Base-by-base conservation (phyloP, 2,797 vertebrate genomes). In the Lithobates pipiens region DNA sequence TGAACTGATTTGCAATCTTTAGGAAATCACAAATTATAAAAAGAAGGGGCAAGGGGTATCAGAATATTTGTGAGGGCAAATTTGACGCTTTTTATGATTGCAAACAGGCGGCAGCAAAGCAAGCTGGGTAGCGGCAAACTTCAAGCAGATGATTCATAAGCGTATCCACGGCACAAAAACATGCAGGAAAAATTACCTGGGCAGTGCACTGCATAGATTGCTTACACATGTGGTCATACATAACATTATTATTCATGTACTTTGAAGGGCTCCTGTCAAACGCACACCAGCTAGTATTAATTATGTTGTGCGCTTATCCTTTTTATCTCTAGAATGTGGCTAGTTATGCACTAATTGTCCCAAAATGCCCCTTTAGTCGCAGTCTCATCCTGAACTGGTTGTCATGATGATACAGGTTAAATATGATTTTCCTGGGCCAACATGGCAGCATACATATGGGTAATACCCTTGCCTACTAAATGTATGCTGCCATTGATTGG, bases 1-100 rank as follows among this genome's bases (percentile, higher is more conserved):
- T 95, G 95, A 80, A 95, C 95, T 92, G 93, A 95, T 93, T 95
- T 95, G 91, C 69, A 85, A 39, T 89, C 88, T 90, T 83, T 88
- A 87, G 86, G 90, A 75, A 63, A 75, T 32, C 13, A 46, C 34
- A 44, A 54, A 87, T 83, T 39, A 88, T 74, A 86, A 88, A 90
- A 89, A 10, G 21, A 85, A 71, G 78, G 80, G 90, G 82, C 27
- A 88, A 76, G 50, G 70, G 82, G 65, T 34, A 86, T 3, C 42
- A 29, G 54, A 34, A 88, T 86, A 80, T 13, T 1, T 44, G 27
- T 77, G 5, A 57, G n/a, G 80, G 21, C 18, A 71, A 34, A 63
- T 65, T 16, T 44, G 8, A 16, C 2, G 15, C 44, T n/a, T 82
- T 67, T 34, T 29, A 44, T 10, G 9, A 76, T 15, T 36, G 39